Base-by-base conservation (phyloP, 2,113 vertebrate species). In the Dasypus novemcinctus region DNA sequence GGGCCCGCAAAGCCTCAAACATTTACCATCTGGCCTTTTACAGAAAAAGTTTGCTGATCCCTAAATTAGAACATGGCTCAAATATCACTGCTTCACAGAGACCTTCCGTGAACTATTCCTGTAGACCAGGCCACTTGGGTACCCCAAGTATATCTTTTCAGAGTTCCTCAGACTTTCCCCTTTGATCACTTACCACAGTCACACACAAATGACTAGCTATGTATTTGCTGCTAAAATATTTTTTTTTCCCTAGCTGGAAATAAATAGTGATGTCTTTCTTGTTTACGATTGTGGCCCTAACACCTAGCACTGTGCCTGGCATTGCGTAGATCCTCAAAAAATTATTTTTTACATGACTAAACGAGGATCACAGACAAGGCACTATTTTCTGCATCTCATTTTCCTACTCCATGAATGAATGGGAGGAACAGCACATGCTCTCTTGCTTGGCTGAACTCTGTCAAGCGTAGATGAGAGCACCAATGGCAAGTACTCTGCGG, bases 391-490 rank as follows among this genome's bases (percentile, higher is more conserved):
- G 29, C 2, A 49, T 43, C 76, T 36, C 78, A 33, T 38, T 74
- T n/a, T 78, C 68, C 87, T 41, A 41, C 59, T 17, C 41, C 87
- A 71, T 1, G 61, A 46, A 54, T 0, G 4, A 69, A 64, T 1
- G 8, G 17, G 14, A 59, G 54, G 3, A 18, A 81, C 15, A 4
- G 4, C 31, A 15, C 43, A 31, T 0, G 0, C n/a, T 27, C 33
- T 1, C 0, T 33, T 0, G 0, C 27, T 11, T 2, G 12, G 23
- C 57, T 10, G 54, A 57, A 49, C 61, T 85, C 64, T n/a, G 0
- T 17, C 52, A 54, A 59, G 61, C 69, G 4, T 11, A 17, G 46
- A 12, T 2, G 36, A 76, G 27, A 33, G n/a, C n/a, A 31, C 33
- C 7, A 7, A 33, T 0, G 2, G 64, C 8, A 80, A 81, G 59